Evolutionary conservation across 2,888 invertebrate species (phyloP), one percentile per base, ranked within the genome.

Genomic region (Calephelis perditalis): DNA sequence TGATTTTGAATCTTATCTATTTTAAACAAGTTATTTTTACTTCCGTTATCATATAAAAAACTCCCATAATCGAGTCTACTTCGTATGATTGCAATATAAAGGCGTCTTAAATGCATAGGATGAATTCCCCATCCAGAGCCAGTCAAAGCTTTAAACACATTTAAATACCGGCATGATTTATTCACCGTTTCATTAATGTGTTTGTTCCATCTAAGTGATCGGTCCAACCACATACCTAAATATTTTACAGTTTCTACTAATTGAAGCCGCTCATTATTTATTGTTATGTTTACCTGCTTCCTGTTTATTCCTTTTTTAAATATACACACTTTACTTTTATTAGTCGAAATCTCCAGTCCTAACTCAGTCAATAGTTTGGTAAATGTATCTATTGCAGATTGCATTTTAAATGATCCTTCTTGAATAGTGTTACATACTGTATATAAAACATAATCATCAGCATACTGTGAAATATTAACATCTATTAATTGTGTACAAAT

Each of bases 71-170:
- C 71, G 0, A 73, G 15, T 40, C 72, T 58, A 57, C 71, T 72
- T 15, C 72, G 56, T 49, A 73, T 66, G 6, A 71, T 35, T 7
- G 70, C 15, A 4, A 74, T 68, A 57, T 72, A 72, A 3, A 72
- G 11, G n/a, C 62, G 47, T 52, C 70, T 40, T 4, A 70, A 58
- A 63, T 72, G 65, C 44, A 49, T 64, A 0, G 67, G 72, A 61
- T 71, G 72, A 4, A 71, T 26, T 0, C 68, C 71, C 71, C 71
- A 72, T 3, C 59, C 59, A 0, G 68, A 58, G 0, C 70, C 67
- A n/a, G 66, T 63, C 44, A 43, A 37, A 59, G 43, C 44, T 37
- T 55, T 36, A 45, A 46, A 58, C 9, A 56, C 37, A 37, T 56
- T 56, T n/a, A 37, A 37, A 56, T n/a, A 56, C 12, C 37, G 37